Base-by-base conservation (phyloP, 2,888 invertebrate genomes). In the Clitarchus hookeri region DNA sequence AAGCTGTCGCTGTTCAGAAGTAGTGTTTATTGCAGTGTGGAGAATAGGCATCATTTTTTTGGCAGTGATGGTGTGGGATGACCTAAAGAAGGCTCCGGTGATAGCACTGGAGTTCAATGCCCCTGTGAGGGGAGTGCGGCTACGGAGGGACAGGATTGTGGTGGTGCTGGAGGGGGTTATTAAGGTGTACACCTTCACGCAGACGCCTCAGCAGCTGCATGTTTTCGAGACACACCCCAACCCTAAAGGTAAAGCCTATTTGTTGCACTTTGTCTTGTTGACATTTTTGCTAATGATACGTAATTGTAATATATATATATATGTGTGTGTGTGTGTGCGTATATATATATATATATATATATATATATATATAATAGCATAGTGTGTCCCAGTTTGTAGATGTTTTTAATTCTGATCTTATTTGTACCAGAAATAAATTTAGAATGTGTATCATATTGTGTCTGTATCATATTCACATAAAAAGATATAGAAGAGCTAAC, bases 171-270 rank as follows among this genome's bases (percentile, higher is more conserved):
- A 98, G 91, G 96, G 97, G 87, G 95, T 98, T 90, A 98, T 99
- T 89, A 99, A 99, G 93, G 99, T 99, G 16, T 99, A 97, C 91
- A 98, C 99, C 87, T 99, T 99, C 91, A 98, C 98, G 44, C 98
- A 98, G 91, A 96, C 95, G 90, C 99, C 99, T 9, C 97, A 98
- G 90, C 96, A 98, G 91, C 92, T 99, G 86, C 98, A 99, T 92
- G 98, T 99, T 0, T 99, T 98, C 93, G 99, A 99, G 92, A 99
- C 99, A 12, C 97, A 97, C 92, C 94, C 95, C 87, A 99, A 99
- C 93, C 95, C 97, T 3, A 95, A 96, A 92, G 99, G 94, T 93
- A 90, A n/a, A 86, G 85, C 19, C 23, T 19, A n/a, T n/a, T 23
- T 65, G 23, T 2, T 65, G n/a, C 65, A n/a, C n/a, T 65, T 65